Conservation (phyloP, 1,140 invertebrate genomes). For the Camponotus vicinus region DNA sequence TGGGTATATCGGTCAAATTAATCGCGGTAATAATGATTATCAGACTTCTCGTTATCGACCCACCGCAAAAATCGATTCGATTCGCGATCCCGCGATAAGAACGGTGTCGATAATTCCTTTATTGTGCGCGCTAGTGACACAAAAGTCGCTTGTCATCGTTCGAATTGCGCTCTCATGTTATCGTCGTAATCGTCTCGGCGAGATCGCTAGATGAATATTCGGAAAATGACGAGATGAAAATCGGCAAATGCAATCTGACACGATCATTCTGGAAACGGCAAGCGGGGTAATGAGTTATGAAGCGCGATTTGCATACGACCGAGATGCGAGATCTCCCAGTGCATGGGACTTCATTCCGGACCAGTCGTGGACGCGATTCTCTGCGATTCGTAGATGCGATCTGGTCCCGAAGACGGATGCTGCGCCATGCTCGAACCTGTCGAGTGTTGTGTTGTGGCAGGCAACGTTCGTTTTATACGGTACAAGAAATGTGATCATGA, state of each 20-base stretch:
- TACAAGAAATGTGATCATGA: slow-evolving; percentile 7
- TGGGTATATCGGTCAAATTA: slow-evolving; percentile 68
- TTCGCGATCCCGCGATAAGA: not conserved
- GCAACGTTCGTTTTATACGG: not conserved
- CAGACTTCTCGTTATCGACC: slow-evolving; percentile 61
- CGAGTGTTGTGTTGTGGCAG: not conserved
- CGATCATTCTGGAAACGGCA: slow-evolving; percentile 44
- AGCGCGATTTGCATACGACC: slow-evolving; percentile 80
- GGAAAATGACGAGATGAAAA: slow-evolving; percentile 29
- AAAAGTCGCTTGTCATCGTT: slow-evolving; percentile 23
- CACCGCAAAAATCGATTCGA: slow-evolving; percentile 40
- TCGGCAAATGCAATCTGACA: slow-evolving; percentile 4
- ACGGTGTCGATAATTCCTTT: slow-evolving; percentile 25
- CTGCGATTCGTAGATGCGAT: slow-evolving; percentile 61
- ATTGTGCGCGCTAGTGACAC: slow-evolving; percentile 7
- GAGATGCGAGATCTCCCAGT: slow-evolving; percentile 63
- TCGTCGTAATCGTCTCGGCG: slow-evolving; percentile 16
- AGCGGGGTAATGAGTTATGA: slow-evolving; percentile 80
- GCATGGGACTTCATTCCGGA: slow-evolving; percentile 25
- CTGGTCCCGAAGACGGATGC: slow-evolving; percentile 30
- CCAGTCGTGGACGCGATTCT: slow-evolving; percentile 62
- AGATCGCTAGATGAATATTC: slow-evolving; percentile 10
- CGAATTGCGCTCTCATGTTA: slow-evolving; percentile 35
- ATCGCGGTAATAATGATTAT: slow-evolving; percentile 65
- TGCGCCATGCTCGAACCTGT: slow-evolving; percentile 19